phyloP scores from a whole-genome alignment of 1,140 invertebrate genomes.

The Sitodiplosis mosellana region DNA sequence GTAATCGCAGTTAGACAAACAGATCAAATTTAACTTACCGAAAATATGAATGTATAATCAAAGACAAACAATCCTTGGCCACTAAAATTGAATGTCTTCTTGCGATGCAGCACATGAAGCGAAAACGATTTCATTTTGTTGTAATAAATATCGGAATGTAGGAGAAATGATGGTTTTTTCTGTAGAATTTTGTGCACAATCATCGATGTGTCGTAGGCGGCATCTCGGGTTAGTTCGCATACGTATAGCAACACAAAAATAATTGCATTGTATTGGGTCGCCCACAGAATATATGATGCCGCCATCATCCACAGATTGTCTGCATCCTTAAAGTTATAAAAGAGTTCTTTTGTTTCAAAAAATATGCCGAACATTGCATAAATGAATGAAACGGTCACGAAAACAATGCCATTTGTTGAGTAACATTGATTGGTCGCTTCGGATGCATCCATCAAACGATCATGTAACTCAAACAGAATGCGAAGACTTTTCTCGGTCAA shows the following conservation, averaged over 20 bases:
- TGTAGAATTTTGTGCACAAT: constrained; percentile 25
- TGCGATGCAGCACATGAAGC: constrained; percentile 22
- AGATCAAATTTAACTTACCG: constrained; percentile 9
- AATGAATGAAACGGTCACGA: constrained; percentile 22
- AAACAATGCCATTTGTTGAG: constrained; percentile 19
- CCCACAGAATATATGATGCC: constrained; percentile 1
- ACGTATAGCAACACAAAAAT: constrained; percentile 21
- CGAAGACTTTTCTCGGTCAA: not conserved
- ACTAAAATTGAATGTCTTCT: constrained; percentile 23
- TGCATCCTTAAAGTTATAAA: constrained; percentile 10
- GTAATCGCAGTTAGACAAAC: not conserved
- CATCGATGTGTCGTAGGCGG: constrained; percentile 22
- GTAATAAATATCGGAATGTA: constrained; percentile 22
- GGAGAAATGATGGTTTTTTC: constrained; percentile 24
- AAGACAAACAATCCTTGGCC: constrained; percentile 21
- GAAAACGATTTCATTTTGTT: constrained; percentile 26
- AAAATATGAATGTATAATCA: constrained; percentile 25
- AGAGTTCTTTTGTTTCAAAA: constrained; percentile 18
- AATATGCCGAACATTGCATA: constrained; percentile 22
- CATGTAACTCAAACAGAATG: constrained; percentile 2
- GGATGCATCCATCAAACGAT: not conserved
- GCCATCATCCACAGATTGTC: not conserved
- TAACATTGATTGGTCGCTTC: constrained; percentile 14
- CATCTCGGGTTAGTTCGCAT: constrained; percentile 20
- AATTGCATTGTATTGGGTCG: constrained; percentile 4